phyloP scores from a whole-genome alignment of 2,797 vertebrate species.

The Geotrypetes seraphini region DNA sequence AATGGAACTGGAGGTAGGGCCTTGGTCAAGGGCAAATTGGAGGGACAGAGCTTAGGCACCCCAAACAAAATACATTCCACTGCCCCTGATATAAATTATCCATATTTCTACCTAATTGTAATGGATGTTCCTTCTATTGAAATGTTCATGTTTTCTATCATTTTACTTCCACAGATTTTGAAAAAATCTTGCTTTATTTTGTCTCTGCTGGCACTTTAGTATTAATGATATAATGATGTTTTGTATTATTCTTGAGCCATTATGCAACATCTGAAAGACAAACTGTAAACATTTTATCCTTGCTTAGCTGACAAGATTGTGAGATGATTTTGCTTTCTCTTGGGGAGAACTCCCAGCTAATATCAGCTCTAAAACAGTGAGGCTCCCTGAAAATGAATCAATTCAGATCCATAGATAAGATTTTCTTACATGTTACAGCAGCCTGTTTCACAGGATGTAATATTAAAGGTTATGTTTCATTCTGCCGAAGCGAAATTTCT shows the following conservation, averaged over 20 bases:
- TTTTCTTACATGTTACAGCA: conserved; percentile 44
- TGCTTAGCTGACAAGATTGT: conserved; percentile 21
- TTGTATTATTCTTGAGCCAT: no score
- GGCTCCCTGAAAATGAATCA: conserved; percentile 54
- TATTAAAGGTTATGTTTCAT: conserved; percentile 69
- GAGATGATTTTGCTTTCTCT: conserved; percentile 16
- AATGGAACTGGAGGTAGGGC: no score
- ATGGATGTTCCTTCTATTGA: no score
- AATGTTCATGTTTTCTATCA: no score
- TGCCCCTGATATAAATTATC: no score
- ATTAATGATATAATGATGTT: background rate
- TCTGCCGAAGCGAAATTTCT: conserved; percentile 49
- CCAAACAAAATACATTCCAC: no score
- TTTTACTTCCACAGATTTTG: no score
- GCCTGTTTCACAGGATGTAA: conserved; percentile 60
- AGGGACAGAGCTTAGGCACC: no score
- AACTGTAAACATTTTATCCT: conserved; percentile 12
- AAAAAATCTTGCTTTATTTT: no score
- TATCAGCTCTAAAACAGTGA: conserved; percentile 36
- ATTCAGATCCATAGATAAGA: conserved; percentile 51
- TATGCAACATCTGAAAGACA: background rate
- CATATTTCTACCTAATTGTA: no score
- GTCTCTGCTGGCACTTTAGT: background rate
- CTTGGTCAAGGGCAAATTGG: no score
- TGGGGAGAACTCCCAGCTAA: conserved; percentile 43